Base-by-base conservation (phyloP, 2,888 invertebrate genomes). In the Subacronicta megacephala region DNA sequence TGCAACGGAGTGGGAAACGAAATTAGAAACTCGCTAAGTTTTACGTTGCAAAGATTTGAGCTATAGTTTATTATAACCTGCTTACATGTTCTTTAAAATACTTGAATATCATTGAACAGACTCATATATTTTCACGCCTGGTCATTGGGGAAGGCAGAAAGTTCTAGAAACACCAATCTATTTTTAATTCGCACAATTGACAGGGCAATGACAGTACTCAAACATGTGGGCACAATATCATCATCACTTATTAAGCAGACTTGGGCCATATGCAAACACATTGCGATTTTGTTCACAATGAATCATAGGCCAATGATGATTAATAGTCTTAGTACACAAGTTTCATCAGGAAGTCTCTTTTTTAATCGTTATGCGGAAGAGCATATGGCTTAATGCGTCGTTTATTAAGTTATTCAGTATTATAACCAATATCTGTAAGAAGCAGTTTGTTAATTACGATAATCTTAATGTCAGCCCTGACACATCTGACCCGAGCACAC, bases 1-100 rank as follows among this genome's bases (percentile, higher is more conserved):
- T 60, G 50, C 58, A 53, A 58, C 46, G 7, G 35, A 60, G 68
- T 74, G 74, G 66, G 74, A 74, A 74, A 57, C 6, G 76, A 52
- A 75, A 75, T 69, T 2, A 31, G 69, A 74, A 51, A 55, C 58
- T 36, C 26, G 23, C 38, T 5, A 13, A 47, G 55, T 63, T 69
- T 72, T 46, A 13, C 50, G 41, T 71, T 71, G 60, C 58, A 42
- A 13, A 38, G n/a, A 49, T 23, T 62, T 43, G n/a, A 26, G 15
- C 15, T 31, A 7, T 18, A 13, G 9, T 47, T 51, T 43, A n/a
- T 31, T n/a, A n/a, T n/a, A n/a, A 31, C 29, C n/a, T 15, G 0
- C 12, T 18, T 29, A 10, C 13, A 6, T 10, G 7, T 13, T 7
- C 0, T 1, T 18, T 31, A 23, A 23, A 23, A 23, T 9, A 23